Evolutionary conservation across 2,113 vertebrate species (phyloP), one percentile per base, ranked within the genome.

Genomic region (Myanophis thanlyinensis): DNA sequence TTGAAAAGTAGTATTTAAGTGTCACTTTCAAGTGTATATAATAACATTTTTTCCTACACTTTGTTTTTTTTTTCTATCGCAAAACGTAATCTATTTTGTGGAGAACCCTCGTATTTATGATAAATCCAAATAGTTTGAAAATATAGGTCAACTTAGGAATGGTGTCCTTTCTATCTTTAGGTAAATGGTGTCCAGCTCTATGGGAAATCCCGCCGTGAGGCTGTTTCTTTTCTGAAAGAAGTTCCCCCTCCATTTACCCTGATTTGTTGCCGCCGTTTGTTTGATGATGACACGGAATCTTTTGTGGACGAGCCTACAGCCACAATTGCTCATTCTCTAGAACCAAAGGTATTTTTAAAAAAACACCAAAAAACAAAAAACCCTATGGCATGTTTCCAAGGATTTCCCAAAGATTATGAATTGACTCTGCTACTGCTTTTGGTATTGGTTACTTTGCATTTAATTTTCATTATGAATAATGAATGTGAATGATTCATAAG

Each of bases 221-320:
- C 98, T 0, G 94, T 99, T 92, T 98, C 98, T 0, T 99, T 99
- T 94, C 98, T 99, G 0, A 99, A 98, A 93, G 98, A 99, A 49
- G 99, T 98, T 35, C 99, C 99, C 0, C 98, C 99, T 23, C 99
- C 99, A 0, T 99, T 99, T 93, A 99, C 98, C 0, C 53, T 99
- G 97, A 98, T 99, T 92, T 99, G 98, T 97, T 99, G 99, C 94
- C 98, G 99, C 40, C 98, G 97, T 1, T 97, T 98, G 0, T 97
- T 97, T 30, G 98, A 98, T 0, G 98, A 98, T 4, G 97, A 96
- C 93, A 94, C 10, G 0, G 98, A 98, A 87, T 97, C 98, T 30
- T 96, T 97, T 44, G 94, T 97, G 59, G 97, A 97, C 13, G 97
- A 97, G 10, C 95, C 95, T 9, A 94, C 94, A 62, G 27, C 87